Evolutionary conservation across 2,113 vertebrate genomes (phyloP).

Genomic region (Aptenodytes patagonicus): DNA sequence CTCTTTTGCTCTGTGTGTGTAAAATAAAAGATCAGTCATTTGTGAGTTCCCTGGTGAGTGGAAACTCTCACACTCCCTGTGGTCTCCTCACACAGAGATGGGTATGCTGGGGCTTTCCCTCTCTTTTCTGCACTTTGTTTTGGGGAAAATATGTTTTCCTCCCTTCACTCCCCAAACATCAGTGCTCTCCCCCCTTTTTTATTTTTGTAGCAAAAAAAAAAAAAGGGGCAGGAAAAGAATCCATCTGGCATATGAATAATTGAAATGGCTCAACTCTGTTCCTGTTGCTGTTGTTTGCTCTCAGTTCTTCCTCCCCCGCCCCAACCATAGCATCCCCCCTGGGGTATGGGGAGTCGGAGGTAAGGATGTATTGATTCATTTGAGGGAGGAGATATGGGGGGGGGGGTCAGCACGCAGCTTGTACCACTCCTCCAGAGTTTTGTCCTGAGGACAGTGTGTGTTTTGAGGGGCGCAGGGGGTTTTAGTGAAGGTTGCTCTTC

Average conservation of each 20-base stretch:
- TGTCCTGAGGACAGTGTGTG: background rate
- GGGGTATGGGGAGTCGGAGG: constrained; percentile 73
- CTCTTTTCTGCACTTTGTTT: constrained; percentile 65
- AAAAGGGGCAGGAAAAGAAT: constrained; percentile 90
- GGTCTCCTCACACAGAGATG: constrained; percentile 27
- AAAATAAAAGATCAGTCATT: constrained; percentile 17
- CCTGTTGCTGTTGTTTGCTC: constrained; percentile 96
- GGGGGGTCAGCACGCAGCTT: background rate
- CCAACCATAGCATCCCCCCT: constrained; percentile 64
- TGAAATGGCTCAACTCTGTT: constrained; percentile 98
- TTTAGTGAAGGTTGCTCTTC: background rate
- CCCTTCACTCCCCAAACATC: constrained; percentile 34
- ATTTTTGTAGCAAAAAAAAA: constrained; percentile 67
- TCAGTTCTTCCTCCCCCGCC: constrained; percentile 75
- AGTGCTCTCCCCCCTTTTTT: constrained; percentile 23
- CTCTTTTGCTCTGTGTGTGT: background rate
- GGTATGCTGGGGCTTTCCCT: constrained; percentile 37
- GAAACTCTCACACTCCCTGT: background rate
- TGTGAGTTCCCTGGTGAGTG: background rate
- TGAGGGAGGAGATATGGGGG: background rate
- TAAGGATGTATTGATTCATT: constrained; percentile 56
- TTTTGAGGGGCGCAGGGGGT: background rate
- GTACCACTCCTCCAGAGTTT: background rate
- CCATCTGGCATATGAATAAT: constrained; percentile 99
- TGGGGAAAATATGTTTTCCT: constrained; percentile 70